Evolutionary conservation across 2,113 vertebrate genomes (phyloP), one percentile per base, ranked within the genome.

Genomic region (Oophaga pumilio): DNA sequence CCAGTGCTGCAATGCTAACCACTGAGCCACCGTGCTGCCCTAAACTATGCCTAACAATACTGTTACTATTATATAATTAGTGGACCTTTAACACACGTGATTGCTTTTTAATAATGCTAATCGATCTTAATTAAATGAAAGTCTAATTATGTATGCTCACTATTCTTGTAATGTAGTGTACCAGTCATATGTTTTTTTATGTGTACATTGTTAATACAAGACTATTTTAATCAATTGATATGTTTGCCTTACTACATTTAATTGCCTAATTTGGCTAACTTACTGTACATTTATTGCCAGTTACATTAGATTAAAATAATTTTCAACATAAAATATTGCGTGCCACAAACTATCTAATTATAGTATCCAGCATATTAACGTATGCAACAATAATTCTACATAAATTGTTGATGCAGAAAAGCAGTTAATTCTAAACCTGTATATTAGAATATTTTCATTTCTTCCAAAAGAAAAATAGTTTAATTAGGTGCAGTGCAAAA

Each of bases 401-500:
- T 83, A 68, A 83, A 83, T 24, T 53, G 12, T 24, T 6, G n/a
- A 53, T 24, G 22, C 33, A 17, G 56, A 77, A 33, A 52, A 69
- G 60, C 59, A 53, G 85, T 66, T 86, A 28, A 83, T 83, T 83
- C 82, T 57, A 24, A 53, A 57, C 13, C 66, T 57, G 68, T 66
- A 68, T 26, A 68, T 68, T 6, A 59, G 22, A 59, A 56, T 59
- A 28, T 33, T 74, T 59, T 28, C 28, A 73, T 66, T 85, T 71
- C 24, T 59, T 49, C 49, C 18, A 2, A 73, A 80, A 87, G 77
- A 87, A 87, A 82, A 82, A 87, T 87, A 49, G 86, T 82, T 82
- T 87, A 87, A 87, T 82, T 82, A 82, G 85, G 85, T 24, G 43
- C 12, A 81, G 52, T 69, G 78, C 11, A 73, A 80, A 87, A 50